Base-by-base conservation (phyloP, 2,888 invertebrate genomes). In the Drosophila diplacantha region DNA sequence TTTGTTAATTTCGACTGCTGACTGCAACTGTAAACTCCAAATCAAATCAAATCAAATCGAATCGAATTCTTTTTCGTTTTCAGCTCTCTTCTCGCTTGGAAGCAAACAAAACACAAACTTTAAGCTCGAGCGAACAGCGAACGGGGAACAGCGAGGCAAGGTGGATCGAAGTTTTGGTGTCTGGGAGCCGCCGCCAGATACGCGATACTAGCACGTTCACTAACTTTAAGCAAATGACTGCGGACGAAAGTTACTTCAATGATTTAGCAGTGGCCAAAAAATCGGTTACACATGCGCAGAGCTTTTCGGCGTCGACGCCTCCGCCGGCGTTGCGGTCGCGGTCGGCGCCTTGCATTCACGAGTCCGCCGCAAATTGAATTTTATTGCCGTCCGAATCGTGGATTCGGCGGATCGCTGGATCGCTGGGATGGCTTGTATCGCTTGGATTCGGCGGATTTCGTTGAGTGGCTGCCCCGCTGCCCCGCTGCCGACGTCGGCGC, bases 191-290 rank as follows among this genome's bases (percentile, higher is more conserved):
- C 75, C 74, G 71, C 73, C 58, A 71, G 73, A 72, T 73, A 78
- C 73, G 73, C 86, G 88, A 86, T 87, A 88, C 85, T 82, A 85
- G 84, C 87, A 80, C 87, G 87, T 86, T 86, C 87, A 87, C 88
- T 87, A 86, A 86, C 88, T 86, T 86, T 82, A 87, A 86, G 85
- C 84, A 88, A 88, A 88, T 88, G 88, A 88, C 86, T 87, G 85
- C 86, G 87, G 87, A 87, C 87, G 85, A 85, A 85, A 84, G 87
- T 87, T 80, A 81, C 83, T 83, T 74, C 84, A 76, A 76, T 77
- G 85, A 86, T 86, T 86, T 86, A 86, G 86, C 86, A 84, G 85
- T 83, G 84, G 77, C 85, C 83, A 83, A 85, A 81, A 78, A 84
- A 81, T 78, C 72, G 76, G 73, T 84, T 84, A 75, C 83, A 81